phyloP scores from a whole-genome alignment of 2,113 vertebrate species.

The Baryphthengus martii region DNA sequence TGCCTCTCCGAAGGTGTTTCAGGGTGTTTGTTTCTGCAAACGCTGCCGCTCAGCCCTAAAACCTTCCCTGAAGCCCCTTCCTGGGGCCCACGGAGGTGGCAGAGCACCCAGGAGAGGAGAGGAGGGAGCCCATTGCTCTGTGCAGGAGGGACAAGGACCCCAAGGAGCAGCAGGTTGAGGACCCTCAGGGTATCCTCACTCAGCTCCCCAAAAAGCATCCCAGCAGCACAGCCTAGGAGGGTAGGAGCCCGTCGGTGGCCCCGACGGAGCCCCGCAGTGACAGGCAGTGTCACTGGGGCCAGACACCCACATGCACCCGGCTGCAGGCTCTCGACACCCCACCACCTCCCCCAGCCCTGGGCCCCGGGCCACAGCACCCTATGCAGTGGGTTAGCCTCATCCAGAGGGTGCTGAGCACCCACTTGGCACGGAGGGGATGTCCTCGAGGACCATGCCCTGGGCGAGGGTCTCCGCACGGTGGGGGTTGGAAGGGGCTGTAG shows the following conservation, averaged over 20 bases:
- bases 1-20: slow-evolving; percentile 1
- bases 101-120: background rate
- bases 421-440: background rate
- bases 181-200: background rate
- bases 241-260: background rate
- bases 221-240: fast-evolving
- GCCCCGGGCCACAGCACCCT: background rate
- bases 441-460: background rate
- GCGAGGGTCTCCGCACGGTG: background rate
- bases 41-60: background rate
- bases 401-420: background rate
- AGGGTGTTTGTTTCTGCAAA: slow-evolving; percentile 3
- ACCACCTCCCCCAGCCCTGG: fast-evolving
- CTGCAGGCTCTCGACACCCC: background rate
- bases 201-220: background rate
- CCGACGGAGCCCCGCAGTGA: fast-evolving
- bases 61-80: background rate
- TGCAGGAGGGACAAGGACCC: background rate
- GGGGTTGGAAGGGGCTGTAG: background rate
- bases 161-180: no score
- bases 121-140: background rate
- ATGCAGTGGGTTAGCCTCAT: fast-evolving
- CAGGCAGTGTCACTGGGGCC: background rate
- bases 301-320: fast-evolving
- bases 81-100: background rate